Percentiles rank a stretch among this genome's conserved stretches.
phyloP scores from a whole-genome alignment of 2,888 invertebrate genomes.

The Orthosia incerta region DNA sequence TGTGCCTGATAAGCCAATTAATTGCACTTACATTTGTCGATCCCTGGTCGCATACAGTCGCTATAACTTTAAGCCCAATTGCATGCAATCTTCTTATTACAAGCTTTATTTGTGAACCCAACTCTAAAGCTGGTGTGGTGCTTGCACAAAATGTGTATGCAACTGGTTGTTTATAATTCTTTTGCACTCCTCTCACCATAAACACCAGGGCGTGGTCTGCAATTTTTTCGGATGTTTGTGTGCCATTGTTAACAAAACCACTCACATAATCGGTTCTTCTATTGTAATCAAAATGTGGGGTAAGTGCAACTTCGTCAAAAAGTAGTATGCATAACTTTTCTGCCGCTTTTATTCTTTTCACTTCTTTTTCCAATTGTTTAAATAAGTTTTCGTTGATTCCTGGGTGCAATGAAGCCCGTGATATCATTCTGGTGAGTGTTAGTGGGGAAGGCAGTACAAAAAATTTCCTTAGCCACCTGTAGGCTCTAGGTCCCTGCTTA shows the following conservation, averaged over 20 bases:
- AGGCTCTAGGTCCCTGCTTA: slow-evolving; percentile 8
- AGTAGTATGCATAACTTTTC: not conserved
- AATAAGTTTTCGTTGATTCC: not conserved
- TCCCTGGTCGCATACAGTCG: slow-evolving; percentile 10
- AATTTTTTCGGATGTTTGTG: not conserved
- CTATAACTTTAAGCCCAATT: slow-evolving; percentile 1
- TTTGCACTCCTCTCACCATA: not conserved
- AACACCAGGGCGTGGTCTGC: slow-evolving; percentile 8
- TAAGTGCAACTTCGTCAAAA: too few relatives aligned
- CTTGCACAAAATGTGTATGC: slow-evolving; percentile 15
- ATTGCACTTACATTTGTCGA: slow-evolving; percentile 11
- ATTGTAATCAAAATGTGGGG: too few relatives aligned
- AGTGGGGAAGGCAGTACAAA: slow-evolving; percentile 6
- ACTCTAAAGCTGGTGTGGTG: slow-evolving; percentile 2
- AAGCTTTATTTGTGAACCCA: slow-evolving; percentile 1
- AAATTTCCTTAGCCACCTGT: not conserved
- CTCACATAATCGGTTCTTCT: not conserved
- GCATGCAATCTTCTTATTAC: not conserved
- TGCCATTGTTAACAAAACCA: slow-evolving; percentile 3
- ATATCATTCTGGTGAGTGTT: slow-evolving; percentile 6
- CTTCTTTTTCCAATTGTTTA: not conserved
- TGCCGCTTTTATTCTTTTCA: not conserved
- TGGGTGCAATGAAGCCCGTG: not conserved
- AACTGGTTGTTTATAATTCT: not conserved
- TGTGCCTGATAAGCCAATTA: not conserved